Conservation (phyloP, 2,797 vertebrate genomes). For the Sebastes kiyomatsui region DNA sequence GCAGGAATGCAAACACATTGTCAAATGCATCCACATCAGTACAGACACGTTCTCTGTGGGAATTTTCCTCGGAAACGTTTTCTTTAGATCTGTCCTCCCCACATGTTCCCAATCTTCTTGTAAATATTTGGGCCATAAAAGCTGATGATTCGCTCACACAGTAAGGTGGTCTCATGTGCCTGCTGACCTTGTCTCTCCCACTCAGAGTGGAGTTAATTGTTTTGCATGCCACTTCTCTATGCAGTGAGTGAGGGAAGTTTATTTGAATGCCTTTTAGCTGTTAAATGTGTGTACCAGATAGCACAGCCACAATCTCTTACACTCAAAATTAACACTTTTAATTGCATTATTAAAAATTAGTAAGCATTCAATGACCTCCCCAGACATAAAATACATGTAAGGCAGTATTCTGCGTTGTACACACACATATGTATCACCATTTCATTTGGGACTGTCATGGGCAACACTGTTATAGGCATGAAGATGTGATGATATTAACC, state of each 20-base stretch:
- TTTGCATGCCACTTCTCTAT: slow-evolving; percentile 2
- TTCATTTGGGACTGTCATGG: not conserved
- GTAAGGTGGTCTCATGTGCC: slow-evolving; percentile 10
- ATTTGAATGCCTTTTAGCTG: not conserved
- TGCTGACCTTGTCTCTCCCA: slow-evolving; percentile 21
- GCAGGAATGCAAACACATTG: not conserved
- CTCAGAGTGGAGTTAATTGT: slow-evolving; percentile 8
- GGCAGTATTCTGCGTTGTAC: not conserved
- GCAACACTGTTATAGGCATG: not conserved
- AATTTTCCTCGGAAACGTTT: slow-evolving; percentile 4
- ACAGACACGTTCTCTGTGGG: not conserved
- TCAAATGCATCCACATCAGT: not conserved
- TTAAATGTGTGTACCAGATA: not conserved
- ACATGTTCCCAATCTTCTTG: not conserved
- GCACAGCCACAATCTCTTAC: not conserved
- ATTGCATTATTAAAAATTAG: not conserved
- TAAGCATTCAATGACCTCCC: not conserved
- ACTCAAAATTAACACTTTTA: not conserved
- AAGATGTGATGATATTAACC: not conserved
- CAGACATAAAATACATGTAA: not conserved
- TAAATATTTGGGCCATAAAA: not conserved
- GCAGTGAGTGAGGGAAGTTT: not conserved
- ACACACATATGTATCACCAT: not conserved
- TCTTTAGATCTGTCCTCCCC: not conserved
- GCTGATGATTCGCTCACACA: not conserved